Conservation (phyloP, 2,797 vertebrate genomes). For the Periparus ater region DNA sequence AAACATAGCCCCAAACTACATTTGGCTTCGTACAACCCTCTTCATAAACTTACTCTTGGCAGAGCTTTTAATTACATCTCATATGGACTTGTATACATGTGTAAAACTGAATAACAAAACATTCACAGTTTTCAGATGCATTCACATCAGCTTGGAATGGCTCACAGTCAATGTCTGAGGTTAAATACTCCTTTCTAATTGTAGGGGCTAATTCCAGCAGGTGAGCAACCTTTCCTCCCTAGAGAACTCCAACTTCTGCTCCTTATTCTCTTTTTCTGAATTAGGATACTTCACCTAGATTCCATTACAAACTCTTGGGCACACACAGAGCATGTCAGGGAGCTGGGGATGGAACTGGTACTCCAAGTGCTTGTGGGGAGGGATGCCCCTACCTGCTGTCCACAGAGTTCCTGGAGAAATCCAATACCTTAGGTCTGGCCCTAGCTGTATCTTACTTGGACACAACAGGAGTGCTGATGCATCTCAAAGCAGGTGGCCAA, state of each 20-base stretch:
- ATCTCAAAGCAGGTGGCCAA: not conserved
- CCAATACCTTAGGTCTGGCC: not conserved
- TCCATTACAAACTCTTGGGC: not conserved
- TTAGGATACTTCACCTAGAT: not conserved
- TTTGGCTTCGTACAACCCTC: not conserved
- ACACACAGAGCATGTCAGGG: too few relatives aligned
- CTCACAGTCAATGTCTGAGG: not conserved
- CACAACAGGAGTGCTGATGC: not conserved
- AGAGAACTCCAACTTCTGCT: not conserved
- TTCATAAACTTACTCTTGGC: not conserved
- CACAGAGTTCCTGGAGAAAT: not conserved
- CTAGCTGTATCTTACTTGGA: rapidly evolving
- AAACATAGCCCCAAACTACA: not conserved
- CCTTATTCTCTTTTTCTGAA: not conserved
- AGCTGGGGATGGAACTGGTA: not conserved
- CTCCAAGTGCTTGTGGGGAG: not conserved
- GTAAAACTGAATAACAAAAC: not conserved
- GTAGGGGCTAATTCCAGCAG: not conserved
- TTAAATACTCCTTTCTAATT: not conserved
- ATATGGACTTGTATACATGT: not conserved
- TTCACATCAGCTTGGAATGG: not conserved
- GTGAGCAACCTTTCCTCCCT: not conserved
- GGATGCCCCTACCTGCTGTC: not conserved
- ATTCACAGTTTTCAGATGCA: not conserved
- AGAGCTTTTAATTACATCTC: not conserved